These are phyloP conservation scores for Siniperca scherzeri DNA, from an alignment of 2,797 vertebrate species.

Conservation along the genomic window DNA sequence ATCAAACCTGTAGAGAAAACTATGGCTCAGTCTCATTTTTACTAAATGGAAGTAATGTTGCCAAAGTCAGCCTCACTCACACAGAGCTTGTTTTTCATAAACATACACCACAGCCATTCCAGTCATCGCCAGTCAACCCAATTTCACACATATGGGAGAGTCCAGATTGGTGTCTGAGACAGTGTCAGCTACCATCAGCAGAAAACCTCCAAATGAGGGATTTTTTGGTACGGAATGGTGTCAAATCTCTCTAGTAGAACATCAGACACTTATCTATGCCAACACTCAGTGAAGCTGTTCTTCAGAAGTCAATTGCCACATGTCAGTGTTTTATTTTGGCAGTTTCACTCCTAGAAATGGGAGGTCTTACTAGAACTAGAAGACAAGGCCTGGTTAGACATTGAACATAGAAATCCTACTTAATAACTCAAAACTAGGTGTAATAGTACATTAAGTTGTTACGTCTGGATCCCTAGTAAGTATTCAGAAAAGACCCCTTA, in stretches of 20 bases:
- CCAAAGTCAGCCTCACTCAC: conserved; percentile 26
- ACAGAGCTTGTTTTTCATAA: conserved; percentile 12
- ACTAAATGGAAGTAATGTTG: conserved; percentile 20
- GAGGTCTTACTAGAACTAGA: background rate
- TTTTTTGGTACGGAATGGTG: conserved; percentile 4
- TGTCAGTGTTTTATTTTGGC: conserved; percentile 11
- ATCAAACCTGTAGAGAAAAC: conserved; percentile 23
- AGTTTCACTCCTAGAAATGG: background rate
- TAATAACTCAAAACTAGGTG: background rate
- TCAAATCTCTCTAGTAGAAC: conserved; percentile 17
- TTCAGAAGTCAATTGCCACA: conserved; percentile 10
- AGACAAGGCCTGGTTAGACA: background rate
- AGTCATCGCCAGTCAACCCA: conserved; percentile 28
- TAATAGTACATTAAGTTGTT: background rate
- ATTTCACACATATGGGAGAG: conserved; percentile 24
- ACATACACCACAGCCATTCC: background rate
- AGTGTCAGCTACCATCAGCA: conserved; percentile 23
- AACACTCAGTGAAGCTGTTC: conserved; percentile 20
- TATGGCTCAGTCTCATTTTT: conserved; percentile 16
- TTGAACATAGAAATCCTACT: background rate
- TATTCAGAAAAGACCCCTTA: background rate
- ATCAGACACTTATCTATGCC: conserved; percentile 9
- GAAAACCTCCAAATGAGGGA: conserved; percentile 4
- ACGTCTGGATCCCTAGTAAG: background rate
- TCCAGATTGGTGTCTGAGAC: conserved; percentile 27